Percentiles rank a stretch among this genome's conserved stretches.
phyloP scores from a whole-genome alignment of 2,888 invertebrate genomes.

The Philonicus albiceps region DNA sequence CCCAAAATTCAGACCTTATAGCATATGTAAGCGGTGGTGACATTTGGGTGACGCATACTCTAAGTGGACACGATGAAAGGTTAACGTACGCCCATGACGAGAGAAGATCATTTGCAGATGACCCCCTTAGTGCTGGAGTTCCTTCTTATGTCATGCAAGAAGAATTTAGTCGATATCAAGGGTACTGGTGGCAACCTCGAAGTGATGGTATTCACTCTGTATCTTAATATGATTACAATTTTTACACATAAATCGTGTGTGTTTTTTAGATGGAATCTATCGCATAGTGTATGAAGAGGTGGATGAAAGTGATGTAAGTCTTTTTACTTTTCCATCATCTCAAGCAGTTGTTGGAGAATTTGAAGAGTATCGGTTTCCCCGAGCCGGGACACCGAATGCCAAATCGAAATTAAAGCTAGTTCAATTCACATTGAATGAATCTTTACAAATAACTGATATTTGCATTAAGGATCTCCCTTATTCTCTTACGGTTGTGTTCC shows the following conservation, averaged over 20 bases:
- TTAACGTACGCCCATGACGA: slow-evolving; percentile 76
- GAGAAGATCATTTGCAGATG: slow-evolving; percentile 75
- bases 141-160: slow-evolving; percentile 99
- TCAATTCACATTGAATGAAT: slow-evolving; percentile 72
- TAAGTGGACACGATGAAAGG: slow-evolving; percentile 73
- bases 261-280: slow-evolving; percentile 73
- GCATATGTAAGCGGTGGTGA: slow-evolving; percentile 91
- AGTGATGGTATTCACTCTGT: slow-evolving; percentile 65
- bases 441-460: slow-evolving; percentile 76
- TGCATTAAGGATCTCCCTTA: slow-evolving; percentile 78
- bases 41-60: slow-evolving; percentile 80
- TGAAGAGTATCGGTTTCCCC: slow-evolving; percentile 85
- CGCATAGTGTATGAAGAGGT: slow-evolving; percentile 87
- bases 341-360: slow-evolving; percentile 80
- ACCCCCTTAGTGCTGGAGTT: slow-evolving; percentile 90
- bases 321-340: slow-evolving; percentile 87
- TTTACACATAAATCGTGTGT: not conserved
- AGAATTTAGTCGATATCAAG: slow-evolving; percentile 95
- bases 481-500: slow-evolving; percentile 81
- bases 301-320: slow-evolving; percentile 89
- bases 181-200: slow-evolving; percentile 97
- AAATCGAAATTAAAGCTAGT: slow-evolving; percentile 87
- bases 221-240: not conserved
- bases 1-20: slow-evolving; percentile 72
- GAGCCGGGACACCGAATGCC: slow-evolving; percentile 90